phyloP scores from a whole-genome alignment of 1,140 invertebrate genomes.

The Leptestheria dahalacensis region DNA sequence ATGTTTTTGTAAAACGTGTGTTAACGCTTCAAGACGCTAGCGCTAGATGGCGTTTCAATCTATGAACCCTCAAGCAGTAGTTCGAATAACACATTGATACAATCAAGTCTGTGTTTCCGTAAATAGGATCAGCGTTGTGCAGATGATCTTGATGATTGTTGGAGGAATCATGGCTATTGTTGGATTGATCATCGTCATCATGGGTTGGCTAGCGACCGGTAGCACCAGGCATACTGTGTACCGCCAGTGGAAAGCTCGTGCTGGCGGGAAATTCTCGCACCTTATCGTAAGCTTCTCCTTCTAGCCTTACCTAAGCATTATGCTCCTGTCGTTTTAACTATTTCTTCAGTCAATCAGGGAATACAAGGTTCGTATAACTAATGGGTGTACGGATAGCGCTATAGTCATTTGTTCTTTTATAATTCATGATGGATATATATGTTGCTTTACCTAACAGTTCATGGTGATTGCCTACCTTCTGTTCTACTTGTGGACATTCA shows the following conservation, averaged over 20 bases:
- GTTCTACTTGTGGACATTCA: constrained; percentile 67
- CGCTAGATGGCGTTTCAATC: too few relatives aligned
- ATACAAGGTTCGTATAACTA: too few relatives aligned
- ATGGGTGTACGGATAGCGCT: too few relatives aligned
- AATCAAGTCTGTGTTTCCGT: neutral
- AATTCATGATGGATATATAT: too few relatives aligned
- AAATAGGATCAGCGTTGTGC: constrained; percentile 63
- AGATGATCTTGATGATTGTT: constrained; percentile 79
- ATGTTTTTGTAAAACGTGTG: too few relatives aligned
- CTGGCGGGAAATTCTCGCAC: constrained; percentile 85
- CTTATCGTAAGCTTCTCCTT: constrained; percentile 59
- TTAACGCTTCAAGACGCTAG: too few relatives aligned
- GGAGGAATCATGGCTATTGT: constrained; percentile 84
- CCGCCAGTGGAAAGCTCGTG: constrained; percentile 73
- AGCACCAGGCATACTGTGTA: constrained; percentile 89
- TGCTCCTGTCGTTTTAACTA: too few relatives aligned
- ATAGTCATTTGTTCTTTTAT: too few relatives aligned
- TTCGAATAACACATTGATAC: too few relatives aligned
- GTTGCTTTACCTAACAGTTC: constrained; percentile 16
- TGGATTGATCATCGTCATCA: constrained; percentile 81
- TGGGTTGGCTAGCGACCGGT: constrained; percentile 87
- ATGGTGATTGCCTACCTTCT: constrained; percentile 84
- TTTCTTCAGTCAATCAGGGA: too few relatives aligned
- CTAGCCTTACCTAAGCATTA: too few relatives aligned
- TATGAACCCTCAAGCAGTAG: too few relatives aligned